Percentiles rank a stretch among this genome's conserved stretches.
These are phyloP conservation scores for Colinus virginianus DNA, from an alignment of 2,113 vertebrate species.

Conservation along the genomic window DNA sequence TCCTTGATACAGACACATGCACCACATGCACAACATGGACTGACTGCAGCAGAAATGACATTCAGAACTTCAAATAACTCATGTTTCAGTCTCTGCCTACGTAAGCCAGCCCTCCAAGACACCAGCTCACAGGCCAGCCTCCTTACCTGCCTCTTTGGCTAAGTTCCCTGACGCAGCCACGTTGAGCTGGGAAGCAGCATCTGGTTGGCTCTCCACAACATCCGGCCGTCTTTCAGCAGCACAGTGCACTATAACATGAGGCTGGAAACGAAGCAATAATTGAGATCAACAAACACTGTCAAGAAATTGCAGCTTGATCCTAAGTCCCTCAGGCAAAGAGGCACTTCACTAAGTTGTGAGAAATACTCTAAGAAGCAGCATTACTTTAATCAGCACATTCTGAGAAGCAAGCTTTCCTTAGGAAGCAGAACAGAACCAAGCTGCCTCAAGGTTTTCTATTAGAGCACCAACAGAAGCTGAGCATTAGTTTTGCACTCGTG, in stretches of 20 bases:
- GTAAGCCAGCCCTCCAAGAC: neutral
- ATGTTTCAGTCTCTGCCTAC: neutral
- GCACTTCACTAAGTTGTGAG: neutral
- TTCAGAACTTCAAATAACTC: neutral
- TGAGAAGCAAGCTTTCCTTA: neutral
- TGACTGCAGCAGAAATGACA: neutral
- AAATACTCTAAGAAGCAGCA: neutral
- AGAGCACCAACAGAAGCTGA: accelerated
- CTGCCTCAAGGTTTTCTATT: neutral
- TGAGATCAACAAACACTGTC: conserved; percentile 43
- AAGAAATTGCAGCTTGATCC: neutral
- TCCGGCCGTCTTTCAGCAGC: conserved; percentile 97
- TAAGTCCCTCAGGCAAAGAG: neutral
- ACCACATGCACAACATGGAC: accelerated
- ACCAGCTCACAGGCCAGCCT: neutral
- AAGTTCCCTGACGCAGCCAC: conserved; percentile 90
- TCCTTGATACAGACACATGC: accelerated
- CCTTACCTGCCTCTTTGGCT: conserved; percentile 92
- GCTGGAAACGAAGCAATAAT: conserved; percentile 82
- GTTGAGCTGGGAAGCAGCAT: conserved; percentile 90
- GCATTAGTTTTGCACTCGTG: neutral
- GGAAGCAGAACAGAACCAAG: neutral
- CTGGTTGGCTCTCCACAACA: conserved; percentile 90
- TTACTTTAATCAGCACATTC: neutral
- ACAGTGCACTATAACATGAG: conserved; percentile 93